Percentiles rank a stretch among this genome's conserved stretches.
These are phyloP conservation scores for Panulirus ornatus DNA, from an alignment of 1,140 invertebrate genomes.

Conservation along the genomic window DNA sequence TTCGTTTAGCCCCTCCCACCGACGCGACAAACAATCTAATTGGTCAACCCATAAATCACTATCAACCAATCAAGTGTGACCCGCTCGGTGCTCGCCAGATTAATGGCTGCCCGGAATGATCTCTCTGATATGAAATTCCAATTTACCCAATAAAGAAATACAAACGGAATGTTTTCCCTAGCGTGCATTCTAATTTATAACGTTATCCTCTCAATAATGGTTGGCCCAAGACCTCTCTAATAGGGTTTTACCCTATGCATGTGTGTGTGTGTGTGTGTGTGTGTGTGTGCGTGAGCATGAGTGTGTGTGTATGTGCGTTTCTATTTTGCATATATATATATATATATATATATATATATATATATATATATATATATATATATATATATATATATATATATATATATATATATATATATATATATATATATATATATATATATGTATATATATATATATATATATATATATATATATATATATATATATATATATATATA, in stretches of 20 bases:
- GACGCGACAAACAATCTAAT: conserved; percentile 73
- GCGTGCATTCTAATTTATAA: conserved; percentile 39
- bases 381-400: conserved; percentile 35
- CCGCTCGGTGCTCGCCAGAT: conserved; percentile 63
- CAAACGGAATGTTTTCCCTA: conserved; percentile 40
- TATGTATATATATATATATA: conserved; percentile 36
- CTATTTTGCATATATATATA: conserved; percentile 1
- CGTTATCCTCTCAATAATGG: conserved; percentile 26
- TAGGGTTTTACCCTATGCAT: not conserved
- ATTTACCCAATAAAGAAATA: conserved; percentile 71
- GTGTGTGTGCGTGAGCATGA: conserved; percentile 47
- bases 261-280: conserved; percentile 47
- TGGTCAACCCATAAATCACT: conserved; percentile 70
- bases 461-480: no score
- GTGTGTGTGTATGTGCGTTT: conserved; percentile 27
- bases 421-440: conserved; percentile 50
- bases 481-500: no score
- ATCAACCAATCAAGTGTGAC: conserved; percentile 73
- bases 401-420: conserved; percentile 51
- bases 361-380: conserved; percentile 23
- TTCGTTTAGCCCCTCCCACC: conserved; percentile 56
- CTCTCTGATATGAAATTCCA: conserved; percentile 71
- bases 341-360: conserved; percentile 24
- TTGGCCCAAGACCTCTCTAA: not conserved
- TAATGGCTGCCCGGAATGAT: conserved; percentile 71